Evolutionary conservation across 2,113 vertebrate genomes (phyloP).

Genomic region (Trogon melanurus): DNA sequence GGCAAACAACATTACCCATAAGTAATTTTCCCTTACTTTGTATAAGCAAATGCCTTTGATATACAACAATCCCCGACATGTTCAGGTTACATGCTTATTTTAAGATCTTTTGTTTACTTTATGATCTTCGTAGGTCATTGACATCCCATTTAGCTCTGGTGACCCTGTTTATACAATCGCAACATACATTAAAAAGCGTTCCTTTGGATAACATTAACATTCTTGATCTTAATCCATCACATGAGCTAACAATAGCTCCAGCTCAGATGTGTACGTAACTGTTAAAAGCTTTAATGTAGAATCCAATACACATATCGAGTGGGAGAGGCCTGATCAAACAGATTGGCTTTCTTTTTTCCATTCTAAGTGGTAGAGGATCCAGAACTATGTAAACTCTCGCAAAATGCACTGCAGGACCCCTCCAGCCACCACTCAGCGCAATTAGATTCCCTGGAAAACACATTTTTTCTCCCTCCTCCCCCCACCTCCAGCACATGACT

Average conservation of each 20-base stretch:
- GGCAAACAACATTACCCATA: constrained; percentile 71
- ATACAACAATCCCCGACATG: constrained; percentile 72
- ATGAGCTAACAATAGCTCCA: constrained; percentile 82
- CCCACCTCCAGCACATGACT: fast-evolving
- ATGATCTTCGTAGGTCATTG: constrained; percentile 86
- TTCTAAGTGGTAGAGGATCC: constrained; percentile 71
- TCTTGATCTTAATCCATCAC: constrained; percentile 85
- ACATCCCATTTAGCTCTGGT: constrained; percentile 86
- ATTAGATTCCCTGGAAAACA: not conserved
- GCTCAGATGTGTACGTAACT: constrained; percentile 74
- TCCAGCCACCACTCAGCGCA: not conserved
- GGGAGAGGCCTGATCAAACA: constrained; percentile 81
- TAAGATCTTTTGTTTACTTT: constrained; percentile 89
- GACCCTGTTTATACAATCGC: constrained; percentile 85
- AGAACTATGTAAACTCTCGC: constrained; percentile 67
- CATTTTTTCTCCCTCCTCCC: not conserved
- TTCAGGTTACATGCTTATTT: constrained; percentile 85
- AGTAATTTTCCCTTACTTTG: constrained; percentile 79
- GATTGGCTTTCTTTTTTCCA: constrained; percentile 75
- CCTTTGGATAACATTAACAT: constrained; percentile 88
- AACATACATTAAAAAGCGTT: constrained; percentile 89
- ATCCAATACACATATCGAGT: constrained; percentile 73
- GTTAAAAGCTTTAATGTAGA: constrained; percentile 85
- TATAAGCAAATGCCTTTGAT: constrained; percentile 81
- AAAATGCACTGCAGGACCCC: constrained; percentile 35